Evolutionary conservation across 2,797 vertebrate genomes (phyloP), one percentile per base, ranked within the genome.

Genomic region (Periparus ater): DNA sequence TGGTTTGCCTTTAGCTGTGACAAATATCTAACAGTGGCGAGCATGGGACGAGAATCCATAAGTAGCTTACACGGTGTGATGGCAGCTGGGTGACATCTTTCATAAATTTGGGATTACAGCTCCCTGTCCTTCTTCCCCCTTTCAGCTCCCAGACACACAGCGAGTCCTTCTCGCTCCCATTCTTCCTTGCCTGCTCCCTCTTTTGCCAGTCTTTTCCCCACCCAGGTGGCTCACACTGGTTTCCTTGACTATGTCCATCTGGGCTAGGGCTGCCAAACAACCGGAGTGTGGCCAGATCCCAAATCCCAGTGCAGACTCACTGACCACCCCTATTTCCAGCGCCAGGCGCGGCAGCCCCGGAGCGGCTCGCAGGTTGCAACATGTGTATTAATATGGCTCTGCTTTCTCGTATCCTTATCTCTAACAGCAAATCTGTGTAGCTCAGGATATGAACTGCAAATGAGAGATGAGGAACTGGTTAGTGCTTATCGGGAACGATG

Each of bases 401-500:
- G 57, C 54, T 71, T 81, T 72, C 88, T 86, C 90, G 67, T 71
- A 65, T 20, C 71, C 90, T 94, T 96, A 95, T 96, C 93, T 95
- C 74, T 48, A 82, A 32, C 63, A 87, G 83, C 77, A 93, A 63
- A 96, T 95, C 88, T 93, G 4, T 40, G 81, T 29, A 92, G 90
- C 77, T 86, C 86, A 96, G 92, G 93, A 91, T 95, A 94, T 92
- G 88, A 95, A 91, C 85, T 85, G 76, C 79, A 88, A 95, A 85
- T 58, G 88, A 96, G 93, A 96, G 83, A 94, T 62, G 90, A 95
- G 88, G 88, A 95, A 92, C 86, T 72, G 88, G 63, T 82, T 87
- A 60, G 77, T 36, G 67, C 90, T 93, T 95, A 96, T 91, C 74
- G 0, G 74, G 54, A 94, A 42, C 1, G 67, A 95, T 82, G 92